A percentile compares a stretch with the other conserved stretches of the same genome.
phyloP scores from a whole-genome alignment of 2,797 vertebrate genomes.

The Syngnathus rostellatus region DNA sequence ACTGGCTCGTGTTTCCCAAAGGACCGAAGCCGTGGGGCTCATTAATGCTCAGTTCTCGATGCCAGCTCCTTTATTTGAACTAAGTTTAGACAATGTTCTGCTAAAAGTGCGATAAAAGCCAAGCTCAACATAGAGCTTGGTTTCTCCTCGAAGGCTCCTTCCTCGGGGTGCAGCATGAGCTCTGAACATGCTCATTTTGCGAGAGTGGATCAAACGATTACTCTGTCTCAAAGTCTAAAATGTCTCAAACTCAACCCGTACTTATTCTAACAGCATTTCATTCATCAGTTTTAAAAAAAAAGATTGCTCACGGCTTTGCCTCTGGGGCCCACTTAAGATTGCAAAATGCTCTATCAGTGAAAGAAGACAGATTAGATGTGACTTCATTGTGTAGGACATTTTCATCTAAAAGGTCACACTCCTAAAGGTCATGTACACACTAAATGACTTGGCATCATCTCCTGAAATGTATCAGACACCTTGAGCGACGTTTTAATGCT shows the following conservation, averaged over 20 bases:
- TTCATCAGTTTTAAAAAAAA: background rate
- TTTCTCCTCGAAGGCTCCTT: conserved; percentile 4
- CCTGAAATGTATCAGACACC: background rate
- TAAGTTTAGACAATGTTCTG: conserved; percentile 7
- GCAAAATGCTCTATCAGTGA: background rate
- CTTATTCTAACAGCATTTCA: background rate
- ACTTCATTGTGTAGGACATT: background rate
- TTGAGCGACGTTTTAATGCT: background rate
- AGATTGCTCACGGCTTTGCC: background rate
- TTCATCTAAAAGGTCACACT: background rate
- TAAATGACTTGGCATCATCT: background rate
- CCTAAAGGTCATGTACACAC: background rate
- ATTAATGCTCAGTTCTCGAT: conserved; percentile 5
- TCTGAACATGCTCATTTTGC: conserved; percentile 4
- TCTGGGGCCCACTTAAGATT: background rate
- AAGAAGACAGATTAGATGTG: background rate
- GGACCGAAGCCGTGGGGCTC: conserved; percentile 7
- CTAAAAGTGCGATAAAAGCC: conserved; percentile 23
- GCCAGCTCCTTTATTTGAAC: conserved; percentile 12
- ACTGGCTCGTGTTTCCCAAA: conserved; percentile 24
- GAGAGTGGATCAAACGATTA: background rate
- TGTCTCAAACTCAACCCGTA: background rate
- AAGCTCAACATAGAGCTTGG: conserved; percentile 15
- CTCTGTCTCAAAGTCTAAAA: background rate
- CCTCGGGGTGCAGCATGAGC: conserved; percentile 9